Conservation (phyloP, 2,888 invertebrate genomes). For the Acanthosepion esculentum region DNA sequence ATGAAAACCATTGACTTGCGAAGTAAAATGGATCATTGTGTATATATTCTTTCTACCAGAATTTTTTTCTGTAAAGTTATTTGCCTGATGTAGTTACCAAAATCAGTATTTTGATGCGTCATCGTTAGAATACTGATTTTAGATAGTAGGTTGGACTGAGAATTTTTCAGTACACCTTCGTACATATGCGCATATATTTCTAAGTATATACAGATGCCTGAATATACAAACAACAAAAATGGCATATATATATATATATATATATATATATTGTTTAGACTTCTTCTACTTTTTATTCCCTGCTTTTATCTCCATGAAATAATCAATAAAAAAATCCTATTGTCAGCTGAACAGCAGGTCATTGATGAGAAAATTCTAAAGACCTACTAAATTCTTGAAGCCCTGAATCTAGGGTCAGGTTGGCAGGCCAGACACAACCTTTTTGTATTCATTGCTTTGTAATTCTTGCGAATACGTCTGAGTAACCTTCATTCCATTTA, state of each 20-base stretch:
- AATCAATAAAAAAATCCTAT: background rate
- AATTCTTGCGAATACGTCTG: background rate
- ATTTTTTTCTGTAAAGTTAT: no score
- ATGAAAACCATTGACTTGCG: no score
- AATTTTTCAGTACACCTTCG: no score
- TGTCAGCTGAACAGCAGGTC: background rate
- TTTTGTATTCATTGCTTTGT: background rate
- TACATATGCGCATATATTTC: no score
- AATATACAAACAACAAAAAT: no score
- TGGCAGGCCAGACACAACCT: background rate
- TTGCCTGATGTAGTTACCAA: no score
- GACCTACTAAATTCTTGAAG: background rate
- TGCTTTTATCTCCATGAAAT: background rate
- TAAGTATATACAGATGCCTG: no score
- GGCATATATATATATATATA: background rate
- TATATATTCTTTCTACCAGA: no score
- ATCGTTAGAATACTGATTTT: no score
- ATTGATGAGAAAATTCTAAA: background rate
- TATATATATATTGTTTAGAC: background rate
- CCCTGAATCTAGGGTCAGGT: background rate
- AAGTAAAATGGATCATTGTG: no score
- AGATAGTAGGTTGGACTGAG: no score
- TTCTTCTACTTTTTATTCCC: background rate
- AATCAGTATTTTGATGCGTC: no score
- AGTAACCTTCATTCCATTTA: background rate